These are phyloP conservation scores for Lepus oiostolus DNA, from an alignment of 2,797 vertebrate genomes.

Conservation along the genomic window DNA sequence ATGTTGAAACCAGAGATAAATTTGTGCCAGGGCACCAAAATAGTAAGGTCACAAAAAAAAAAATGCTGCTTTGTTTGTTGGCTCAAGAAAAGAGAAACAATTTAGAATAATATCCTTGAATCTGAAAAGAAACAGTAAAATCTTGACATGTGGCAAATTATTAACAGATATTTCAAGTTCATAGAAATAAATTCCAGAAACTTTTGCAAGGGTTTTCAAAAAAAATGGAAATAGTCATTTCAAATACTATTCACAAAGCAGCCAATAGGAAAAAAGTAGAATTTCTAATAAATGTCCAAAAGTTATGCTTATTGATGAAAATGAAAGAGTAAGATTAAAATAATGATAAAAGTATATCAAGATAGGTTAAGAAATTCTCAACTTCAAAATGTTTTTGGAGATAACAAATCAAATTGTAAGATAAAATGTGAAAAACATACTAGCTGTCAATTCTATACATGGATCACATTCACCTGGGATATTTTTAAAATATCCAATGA, in stretches of 20 bases:
- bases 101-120: background rate
- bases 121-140: background rate
- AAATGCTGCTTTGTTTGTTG: background rate
- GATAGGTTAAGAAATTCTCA: background rate
- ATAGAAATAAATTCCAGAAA: background rate
- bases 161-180: background rate
- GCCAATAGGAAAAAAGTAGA: background rate
- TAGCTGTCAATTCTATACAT: background rate
- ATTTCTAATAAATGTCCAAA: background rate
- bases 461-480: background rate
- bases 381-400: background rate
- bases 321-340: background rate
- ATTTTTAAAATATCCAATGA: background rate
- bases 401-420: background rate
- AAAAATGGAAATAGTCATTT: background rate
- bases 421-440: background rate
- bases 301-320: background rate
- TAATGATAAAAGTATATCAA: background rate
- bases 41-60: background rate
- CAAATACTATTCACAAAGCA: background rate
- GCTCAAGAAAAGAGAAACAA: background rate
- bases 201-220: background rate
- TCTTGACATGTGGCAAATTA: background rate
- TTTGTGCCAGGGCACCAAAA: background rate
- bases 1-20: background rate